These are phyloP conservation scores for Drosophila equinoxialis DNA, from an alignment of 1,140 invertebrate genomes.

Conservation along the genomic window DNA sequence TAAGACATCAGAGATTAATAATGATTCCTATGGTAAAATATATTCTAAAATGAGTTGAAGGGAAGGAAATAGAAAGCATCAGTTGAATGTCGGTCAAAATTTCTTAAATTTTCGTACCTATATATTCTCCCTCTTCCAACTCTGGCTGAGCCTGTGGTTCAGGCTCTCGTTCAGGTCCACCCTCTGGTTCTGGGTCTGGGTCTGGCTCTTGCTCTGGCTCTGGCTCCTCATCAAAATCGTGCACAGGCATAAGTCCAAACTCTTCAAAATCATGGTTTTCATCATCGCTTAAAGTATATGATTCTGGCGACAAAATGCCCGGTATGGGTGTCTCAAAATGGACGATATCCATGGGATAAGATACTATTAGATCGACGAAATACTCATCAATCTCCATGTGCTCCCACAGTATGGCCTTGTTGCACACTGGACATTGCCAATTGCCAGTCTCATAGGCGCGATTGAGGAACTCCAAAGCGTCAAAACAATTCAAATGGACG, in stretches of 20 bases:
- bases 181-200: too few species aligned
- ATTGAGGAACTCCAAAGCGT: background rate
- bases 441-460: background rate
- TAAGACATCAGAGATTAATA: too few species aligned
- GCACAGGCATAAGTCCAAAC: too few species aligned
- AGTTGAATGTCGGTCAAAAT: too few species aligned
- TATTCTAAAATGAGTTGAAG: background rate
- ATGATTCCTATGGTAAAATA: background rate
- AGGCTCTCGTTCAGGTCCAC: too few species aligned
- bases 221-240: too few species aligned
- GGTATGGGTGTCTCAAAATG: background rate
- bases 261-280: background rate
- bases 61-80: too few species aligned
- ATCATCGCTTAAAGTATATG: background rate
- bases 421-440: background rate
- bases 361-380: background rate
- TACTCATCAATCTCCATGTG: conserved; percentile 3
- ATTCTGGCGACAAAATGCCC: background rate
- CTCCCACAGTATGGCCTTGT: background rate
- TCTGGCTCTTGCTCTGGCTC: too few species aligned
- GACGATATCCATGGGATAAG: background rate
- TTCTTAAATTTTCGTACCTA: background rate
- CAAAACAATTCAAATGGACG: background rate
- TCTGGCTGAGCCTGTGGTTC: too few species aligned
- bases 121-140: background rate